These are phyloP conservation scores for Columba guinea DNA, from an alignment of 2,797 vertebrate species.

Conservation along the genomic window DNA sequence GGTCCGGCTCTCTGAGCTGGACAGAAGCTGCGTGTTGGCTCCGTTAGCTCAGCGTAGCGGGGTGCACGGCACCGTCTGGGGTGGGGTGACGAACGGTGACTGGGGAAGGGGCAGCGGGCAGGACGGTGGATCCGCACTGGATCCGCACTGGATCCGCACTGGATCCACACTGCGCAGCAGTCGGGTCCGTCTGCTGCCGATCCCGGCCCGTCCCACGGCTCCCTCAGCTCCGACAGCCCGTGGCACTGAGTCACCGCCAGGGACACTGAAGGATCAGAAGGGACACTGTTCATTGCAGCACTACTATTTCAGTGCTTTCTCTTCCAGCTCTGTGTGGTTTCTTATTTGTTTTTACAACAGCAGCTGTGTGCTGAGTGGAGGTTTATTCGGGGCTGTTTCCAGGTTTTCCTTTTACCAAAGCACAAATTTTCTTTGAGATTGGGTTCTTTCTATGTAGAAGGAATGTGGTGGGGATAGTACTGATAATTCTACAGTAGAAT, in stretches of 20 bases:
- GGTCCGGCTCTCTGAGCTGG: neutral
- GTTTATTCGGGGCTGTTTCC: neutral
- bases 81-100: neutral
- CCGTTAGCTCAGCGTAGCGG: neutral
- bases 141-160: no score
- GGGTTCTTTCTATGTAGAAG: neutral
- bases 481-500: neutral
- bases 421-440: neutral
- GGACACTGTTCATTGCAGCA: rapidly evolving
- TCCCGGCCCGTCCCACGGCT: neutral
- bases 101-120: neutral
- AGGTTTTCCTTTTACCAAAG: neutral
- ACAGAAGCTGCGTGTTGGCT: neutral
- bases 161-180: neutral
- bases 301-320: neutral
- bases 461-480: neutral
- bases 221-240: neutral
- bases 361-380: neutral
- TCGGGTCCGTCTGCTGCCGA: neutral
- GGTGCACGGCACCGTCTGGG: neutral
- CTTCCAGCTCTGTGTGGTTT: neutral
- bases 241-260: neutral
- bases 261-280: no score
- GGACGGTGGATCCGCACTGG: neutral
- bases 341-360: neutral